Conservation (phyloP, 2,888 invertebrate species). For the Ochlodes sylvanus region DNA sequence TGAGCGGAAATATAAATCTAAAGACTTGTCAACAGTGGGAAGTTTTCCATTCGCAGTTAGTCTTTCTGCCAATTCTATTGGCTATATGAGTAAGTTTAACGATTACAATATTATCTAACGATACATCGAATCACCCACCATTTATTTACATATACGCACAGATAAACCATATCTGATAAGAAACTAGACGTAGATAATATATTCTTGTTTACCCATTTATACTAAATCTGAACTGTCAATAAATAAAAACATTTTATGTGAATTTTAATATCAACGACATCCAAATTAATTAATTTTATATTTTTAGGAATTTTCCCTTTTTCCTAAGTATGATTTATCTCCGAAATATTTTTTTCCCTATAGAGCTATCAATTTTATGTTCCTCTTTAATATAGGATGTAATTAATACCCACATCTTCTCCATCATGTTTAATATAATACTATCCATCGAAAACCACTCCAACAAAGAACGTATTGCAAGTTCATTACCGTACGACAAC, state of each 20-base stretch:
- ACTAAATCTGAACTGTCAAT: background rate
- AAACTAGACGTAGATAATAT: conserved; percentile 1
- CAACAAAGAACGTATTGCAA: conserved; percentile 12
- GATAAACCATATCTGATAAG: conserved; percentile 12
- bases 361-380: too few species aligned
- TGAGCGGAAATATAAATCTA: background rate
- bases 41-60: background rate
- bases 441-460: background rate
- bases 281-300: too few species aligned
- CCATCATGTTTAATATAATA: too few species aligned
- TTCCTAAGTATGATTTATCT: too few species aligned
- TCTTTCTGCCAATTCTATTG: background rate
- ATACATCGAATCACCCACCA: background rate
- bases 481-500: conserved; percentile 22
- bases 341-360: too few species aligned
- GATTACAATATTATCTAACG: conserved; percentile 1
- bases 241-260: background rate
- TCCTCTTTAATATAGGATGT: too few species aligned
- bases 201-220: background rate
- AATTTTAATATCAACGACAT: too few species aligned
- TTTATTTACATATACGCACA: background rate
- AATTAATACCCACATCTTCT: too few species aligned
- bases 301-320: too few species aligned
- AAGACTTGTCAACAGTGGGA: background rate
- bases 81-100: background rate